A percentile compares a stretch with the other conserved stretches of the same genome.
phyloP scores from a whole-genome alignment of 2,797 vertebrate species.

The Lycodopsis pacificus region DNA sequence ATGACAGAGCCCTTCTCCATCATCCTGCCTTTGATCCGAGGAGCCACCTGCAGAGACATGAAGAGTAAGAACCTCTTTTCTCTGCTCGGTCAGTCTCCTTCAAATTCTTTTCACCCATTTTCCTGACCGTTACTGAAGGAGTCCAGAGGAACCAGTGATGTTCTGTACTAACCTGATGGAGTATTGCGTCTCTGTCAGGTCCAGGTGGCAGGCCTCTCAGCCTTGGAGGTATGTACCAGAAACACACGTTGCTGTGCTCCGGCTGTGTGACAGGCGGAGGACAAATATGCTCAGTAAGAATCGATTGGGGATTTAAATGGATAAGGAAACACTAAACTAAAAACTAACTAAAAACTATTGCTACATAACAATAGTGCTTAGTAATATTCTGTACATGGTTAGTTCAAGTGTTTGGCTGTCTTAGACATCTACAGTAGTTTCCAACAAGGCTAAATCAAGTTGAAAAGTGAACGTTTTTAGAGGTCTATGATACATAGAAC shows the following conservation, averaged over 20 bases:
- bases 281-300: background rate
- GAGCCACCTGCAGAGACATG: slow-evolving; percentile 70
- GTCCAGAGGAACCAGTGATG: slow-evolving; percentile 1
- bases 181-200: slow-evolving; percentile 66
- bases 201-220: slow-evolving; percentile 68
- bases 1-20: slow-evolving; percentile 76
- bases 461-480: background rate
- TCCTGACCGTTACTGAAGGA: background rate
- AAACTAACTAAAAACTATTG: too few relatives aligned
- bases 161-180: slow-evolving; percentile 75
- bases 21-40: slow-evolving; percentile 83
- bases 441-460: background rate
- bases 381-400: background rate
- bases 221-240: slow-evolving; percentile 84
- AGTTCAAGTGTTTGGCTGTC: background rate
- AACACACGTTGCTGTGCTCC: slow-evolving; percentile 84
- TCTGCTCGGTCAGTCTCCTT: background rate
- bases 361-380: background rate
- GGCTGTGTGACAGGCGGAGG: slow-evolving; percentile 67
- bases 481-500: background rate
- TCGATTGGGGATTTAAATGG: background rate
- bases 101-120: background rate
- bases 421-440: background rate
- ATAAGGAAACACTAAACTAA: background rate
- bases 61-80: background rate